Evolutionary conservation across 1,140 invertebrate species (phyloP), one percentile per base, ranked within the genome.

Genomic region (Drosophila chauvacae): DNA sequence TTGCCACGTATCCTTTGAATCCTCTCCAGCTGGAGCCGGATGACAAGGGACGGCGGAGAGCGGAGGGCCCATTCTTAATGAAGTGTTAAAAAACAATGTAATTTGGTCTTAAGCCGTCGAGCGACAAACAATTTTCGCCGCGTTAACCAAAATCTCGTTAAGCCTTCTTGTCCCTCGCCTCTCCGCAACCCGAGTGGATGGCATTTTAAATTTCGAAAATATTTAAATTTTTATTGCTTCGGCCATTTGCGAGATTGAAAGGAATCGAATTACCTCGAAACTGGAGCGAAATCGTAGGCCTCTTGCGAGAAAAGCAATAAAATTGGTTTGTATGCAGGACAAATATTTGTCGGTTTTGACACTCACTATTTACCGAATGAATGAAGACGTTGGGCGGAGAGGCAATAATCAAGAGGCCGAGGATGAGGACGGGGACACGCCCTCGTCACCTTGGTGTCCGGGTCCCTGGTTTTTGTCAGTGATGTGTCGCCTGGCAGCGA

Each of bases 21-120:
- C 80, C 64, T 56, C 70, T 55, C 64, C 62, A 70, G 66, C 61
- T 66, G 66, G 62, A 33, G 62, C 60, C 60, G 37, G 37, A 69
- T 42, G 45, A 26, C 18, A 26, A 33, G 35, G 37, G 10, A 18
- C 2, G 30, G 53, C 35, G 41, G 41, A 20, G 20, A 23, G n/a
- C 14, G 61, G 41, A 37, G 41, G 39, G 57, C 53, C 51, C 77
- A 74, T 87, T 88, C 85, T 90, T 88, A 88, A 88, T 88, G 80
- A 88, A 88, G 85, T 88, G 84, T 84, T 88, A 80, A 81, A 88
- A 88, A 88, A 90, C 84, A 88, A 90, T 90, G 84, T 88, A 84
- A 88, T 88, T 88, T 88, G 65, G 73, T 87, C 77, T 88, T 90
- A 84, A 84, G 72, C 77, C 60, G 60, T 47, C 28, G 57, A 82